Conservation (phyloP, 1,140 invertebrate species). For the Hermetia illucens region DNA sequence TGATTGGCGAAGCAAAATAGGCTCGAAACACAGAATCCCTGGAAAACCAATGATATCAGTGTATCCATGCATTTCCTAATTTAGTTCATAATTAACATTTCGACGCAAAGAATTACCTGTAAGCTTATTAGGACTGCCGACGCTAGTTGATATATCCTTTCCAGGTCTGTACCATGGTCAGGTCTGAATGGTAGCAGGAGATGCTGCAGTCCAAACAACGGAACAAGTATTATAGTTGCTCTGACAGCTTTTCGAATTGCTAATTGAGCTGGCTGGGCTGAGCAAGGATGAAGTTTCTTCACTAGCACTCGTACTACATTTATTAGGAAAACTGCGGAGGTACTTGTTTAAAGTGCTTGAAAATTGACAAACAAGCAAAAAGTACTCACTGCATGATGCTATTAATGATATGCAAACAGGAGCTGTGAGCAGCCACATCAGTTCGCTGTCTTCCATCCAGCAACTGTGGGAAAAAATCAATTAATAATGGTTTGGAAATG, state of each 20-base stretch:
- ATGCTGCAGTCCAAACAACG: conserved; percentile 63
- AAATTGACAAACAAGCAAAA: background rate
- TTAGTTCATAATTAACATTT: conserved; percentile 3
- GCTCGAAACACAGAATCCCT: conserved; percentile 73
- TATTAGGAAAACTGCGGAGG: conserved; percentile 64
- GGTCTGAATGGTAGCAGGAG: conserved; percentile 69
- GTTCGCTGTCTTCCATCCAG: conserved; percentile 60
- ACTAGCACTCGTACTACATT: conserved; percentile 74
- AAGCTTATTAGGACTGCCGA: conserved; percentile 67
- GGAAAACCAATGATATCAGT: conserved; percentile 20
- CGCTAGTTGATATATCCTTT: conserved; percentile 56
- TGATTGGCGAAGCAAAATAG: conserved; percentile 87
- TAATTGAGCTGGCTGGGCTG: conserved; percentile 36
- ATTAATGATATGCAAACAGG: conserved; percentile 59
- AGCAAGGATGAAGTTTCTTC: conserved; percentile 59
- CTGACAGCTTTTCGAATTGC: conserved; percentile 37
- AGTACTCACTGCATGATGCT: conserved; percentile 24
- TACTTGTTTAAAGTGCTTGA: conserved; percentile 5
- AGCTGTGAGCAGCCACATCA: conserved; percentile 51
- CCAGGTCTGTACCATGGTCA: conserved; percentile 40
- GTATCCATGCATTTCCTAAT: background rate
- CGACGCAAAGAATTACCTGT: conserved; percentile 44
- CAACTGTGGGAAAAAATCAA: conserved; percentile 46
- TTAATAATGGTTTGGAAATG: no score
- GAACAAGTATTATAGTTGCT: conserved; percentile 64